Base-by-base conservation (phyloP, 2,888 invertebrate genomes). In the Lycocerus yunnanus region DNA sequence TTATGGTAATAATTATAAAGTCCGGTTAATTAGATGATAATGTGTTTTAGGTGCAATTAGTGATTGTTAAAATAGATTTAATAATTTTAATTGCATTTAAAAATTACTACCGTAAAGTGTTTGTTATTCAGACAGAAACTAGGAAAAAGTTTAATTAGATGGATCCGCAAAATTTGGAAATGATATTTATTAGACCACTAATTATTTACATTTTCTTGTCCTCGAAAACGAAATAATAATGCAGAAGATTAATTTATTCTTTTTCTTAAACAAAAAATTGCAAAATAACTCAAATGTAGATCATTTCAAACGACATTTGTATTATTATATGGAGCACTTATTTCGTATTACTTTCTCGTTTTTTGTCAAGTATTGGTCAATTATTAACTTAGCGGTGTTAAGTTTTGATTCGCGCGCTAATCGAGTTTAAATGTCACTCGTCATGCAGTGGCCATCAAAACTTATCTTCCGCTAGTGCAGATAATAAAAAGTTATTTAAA, bases 281-380 rank as follows among this genome's bases (percentile, higher is more conserved):
- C 27, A 66, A 74, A 70, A 74, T 71, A 61, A 60, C 68, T 60
- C 61, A 79, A 84, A 85, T 84, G 83, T 86, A 76, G 85, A 84
- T 80, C 85, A 82, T 63, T 80, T 77, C 75, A 71, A 78, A 79
- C 80, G 81, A 84, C 83, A 80, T 43, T 83, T 84, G 81, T 79
- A 80, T 81, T 83, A 84, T 81, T 83, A 84, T 82, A 83, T 82
- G 78, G 83, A 83, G 81, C 84, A 81, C 81, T 83, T 82, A 80
- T 83, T 83, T 82, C 83, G 82, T 81, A 83, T 82, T 85, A 85
- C 86, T 86, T 86, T 86, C 86, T 80, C 77, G 73, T 79, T 79
- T 81, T 81, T 81, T 84, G 79, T 80, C 75, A 66, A 69, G 78
- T 80, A 78, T 80, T 74, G 74, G 72, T 70, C 78, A 76, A 79